Percentiles rank a stretch among this genome's conserved stretches.
These are phyloP conservation scores for Hydrolagus colliei DNA, from an alignment of 2,797 vertebrate species.

Conservation along the genomic window DNA sequence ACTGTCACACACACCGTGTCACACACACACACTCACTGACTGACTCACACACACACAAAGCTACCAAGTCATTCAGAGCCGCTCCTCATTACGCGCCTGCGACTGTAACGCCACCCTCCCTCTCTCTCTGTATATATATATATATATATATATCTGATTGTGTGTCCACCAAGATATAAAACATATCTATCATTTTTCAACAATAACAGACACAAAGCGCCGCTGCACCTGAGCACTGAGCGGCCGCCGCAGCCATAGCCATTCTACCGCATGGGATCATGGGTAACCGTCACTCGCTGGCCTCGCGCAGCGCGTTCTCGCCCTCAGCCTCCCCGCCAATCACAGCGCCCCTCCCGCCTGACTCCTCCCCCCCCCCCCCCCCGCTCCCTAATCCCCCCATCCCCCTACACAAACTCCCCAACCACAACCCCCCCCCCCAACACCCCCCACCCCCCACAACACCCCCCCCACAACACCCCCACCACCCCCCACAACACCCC, in stretches of 20 bases:
- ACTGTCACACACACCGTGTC: background rate
- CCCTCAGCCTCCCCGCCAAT: background rate
- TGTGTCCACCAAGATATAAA: too few species aligned
- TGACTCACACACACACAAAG: background rate
- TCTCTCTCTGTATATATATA: too few species aligned
- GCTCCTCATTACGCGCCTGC: background rate
- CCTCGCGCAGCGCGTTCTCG: background rate
- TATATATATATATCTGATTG: too few species aligned
- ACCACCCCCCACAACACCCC: too few species aligned
- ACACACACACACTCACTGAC: background rate
- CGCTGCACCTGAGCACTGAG: background rate
- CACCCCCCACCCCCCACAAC: too few species aligned
- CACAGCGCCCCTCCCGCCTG: background rate
- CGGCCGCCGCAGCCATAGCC: constrained; percentile 14
- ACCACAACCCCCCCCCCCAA: too few species aligned
- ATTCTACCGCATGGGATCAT: constrained; percentile 8
- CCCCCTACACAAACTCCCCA: too few species aligned
- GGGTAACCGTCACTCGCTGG: background rate
- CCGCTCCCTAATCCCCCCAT: too few species aligned
- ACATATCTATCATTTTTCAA: too few species aligned
- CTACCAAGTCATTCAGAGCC: background rate
- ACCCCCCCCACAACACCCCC: too few species aligned
- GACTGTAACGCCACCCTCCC: background rate
- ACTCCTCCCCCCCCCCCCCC: background rate
- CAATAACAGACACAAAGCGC: background rate